Conservation (phyloP, 2,888 invertebrate species). For the Campaea margaritaria region DNA sequence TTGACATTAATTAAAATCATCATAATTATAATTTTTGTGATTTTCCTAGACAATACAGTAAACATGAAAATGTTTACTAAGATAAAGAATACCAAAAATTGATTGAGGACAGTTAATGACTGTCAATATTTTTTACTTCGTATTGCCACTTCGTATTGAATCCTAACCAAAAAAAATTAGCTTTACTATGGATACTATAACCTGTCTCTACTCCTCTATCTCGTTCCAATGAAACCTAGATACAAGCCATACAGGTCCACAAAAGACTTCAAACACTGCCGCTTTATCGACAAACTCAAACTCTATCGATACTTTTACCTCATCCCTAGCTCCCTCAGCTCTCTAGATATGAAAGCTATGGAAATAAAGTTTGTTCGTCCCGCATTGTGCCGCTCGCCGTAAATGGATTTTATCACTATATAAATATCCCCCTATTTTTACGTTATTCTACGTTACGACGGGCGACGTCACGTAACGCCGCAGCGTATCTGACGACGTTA, state of each 20-base stretch:
- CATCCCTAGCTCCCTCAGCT: constrained; percentile 51
- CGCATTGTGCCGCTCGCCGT: constrained; percentile 75
- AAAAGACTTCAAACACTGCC: background rate
- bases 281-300: constrained; percentile 7
- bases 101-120: too few species aligned
- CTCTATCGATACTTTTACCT: constrained; percentile 27
- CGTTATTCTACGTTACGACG: constrained; percentile 63
- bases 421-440: constrained; percentile 72
- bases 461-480: constrained; percentile 54
- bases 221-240: too few species aligned
- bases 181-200: too few species aligned
- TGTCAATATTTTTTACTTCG: too few species aligned
- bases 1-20: too few species aligned
- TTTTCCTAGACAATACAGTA: too few species aligned
- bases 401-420: constrained; percentile 84
- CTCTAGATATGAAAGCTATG: constrained; percentile 79
- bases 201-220: too few species aligned
- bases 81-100: too few species aligned
- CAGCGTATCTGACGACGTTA: constrained; percentile 41
- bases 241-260: too few species aligned
- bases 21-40: background rate
- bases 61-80: too few species aligned
- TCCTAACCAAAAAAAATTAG: too few species aligned
- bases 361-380: constrained; percentile 81
- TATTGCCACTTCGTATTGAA: too few species aligned